Conservation (phyloP, 2,797 vertebrate genomes). For the Simalia tracyae region DNA sequence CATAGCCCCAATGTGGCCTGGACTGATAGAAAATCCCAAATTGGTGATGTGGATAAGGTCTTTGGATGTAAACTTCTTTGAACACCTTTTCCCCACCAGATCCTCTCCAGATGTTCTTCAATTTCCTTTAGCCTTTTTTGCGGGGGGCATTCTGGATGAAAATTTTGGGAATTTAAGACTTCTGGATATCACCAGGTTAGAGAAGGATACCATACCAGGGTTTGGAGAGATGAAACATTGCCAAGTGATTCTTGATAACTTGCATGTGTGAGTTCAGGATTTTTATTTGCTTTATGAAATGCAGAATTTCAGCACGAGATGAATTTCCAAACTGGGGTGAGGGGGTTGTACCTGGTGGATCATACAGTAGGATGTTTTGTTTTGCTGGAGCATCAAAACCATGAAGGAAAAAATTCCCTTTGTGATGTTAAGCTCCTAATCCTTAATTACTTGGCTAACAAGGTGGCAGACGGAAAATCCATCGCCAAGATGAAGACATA, state of each 20-base stretch:
- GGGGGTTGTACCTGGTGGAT: background rate
- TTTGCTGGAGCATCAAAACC: conserved; percentile 21
- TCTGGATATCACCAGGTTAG: background rate
- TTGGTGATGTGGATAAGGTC: background rate
- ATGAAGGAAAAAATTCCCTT: conserved; percentile 34
- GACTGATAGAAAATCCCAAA: background rate
- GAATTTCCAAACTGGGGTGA: background rate
- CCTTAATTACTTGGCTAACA: conserved; percentile 6
- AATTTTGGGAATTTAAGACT: too few species aligned
- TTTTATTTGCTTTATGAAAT: background rate
- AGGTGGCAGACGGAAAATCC: background rate
- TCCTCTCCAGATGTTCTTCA: background rate
- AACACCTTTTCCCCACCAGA: background rate
- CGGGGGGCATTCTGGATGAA: too few species aligned
- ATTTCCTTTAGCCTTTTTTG: too few species aligned
- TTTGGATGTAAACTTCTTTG: too few species aligned
- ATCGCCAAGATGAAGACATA: conserved; percentile 5
- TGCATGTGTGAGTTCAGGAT: background rate
- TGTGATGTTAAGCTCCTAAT: background rate
- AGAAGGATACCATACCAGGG: background rate
- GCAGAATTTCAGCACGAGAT: conserved; percentile 5
- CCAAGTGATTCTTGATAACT: background rate
- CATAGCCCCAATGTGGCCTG: background rate
- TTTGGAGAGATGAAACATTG: background rate
- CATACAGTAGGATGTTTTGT: conserved; percentile 14